These are phyloP conservation scores for Cacatua alba DNA, from an alignment of 2,113 vertebrate genomes.

Conservation along the genomic window DNA sequence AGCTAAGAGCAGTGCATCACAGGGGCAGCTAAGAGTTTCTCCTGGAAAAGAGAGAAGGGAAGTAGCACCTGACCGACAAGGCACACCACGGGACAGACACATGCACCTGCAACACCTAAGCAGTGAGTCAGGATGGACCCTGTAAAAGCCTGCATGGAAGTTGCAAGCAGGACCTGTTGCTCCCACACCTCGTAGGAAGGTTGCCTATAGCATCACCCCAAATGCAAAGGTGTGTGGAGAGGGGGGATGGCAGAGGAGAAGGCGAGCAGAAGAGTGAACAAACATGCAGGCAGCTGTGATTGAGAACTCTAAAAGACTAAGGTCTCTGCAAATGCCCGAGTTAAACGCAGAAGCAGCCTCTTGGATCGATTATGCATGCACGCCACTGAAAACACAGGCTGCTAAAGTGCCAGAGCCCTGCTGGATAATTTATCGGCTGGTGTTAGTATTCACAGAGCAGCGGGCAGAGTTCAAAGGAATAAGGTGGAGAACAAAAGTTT, in stretches of 20 bases:
- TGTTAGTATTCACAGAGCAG: slow-evolving; percentile 62
- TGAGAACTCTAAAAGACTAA: slow-evolving; percentile 43
- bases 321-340: slow-evolving; percentile 51
- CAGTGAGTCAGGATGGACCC: neutral
- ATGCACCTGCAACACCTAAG: neutral
- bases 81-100: neutral
- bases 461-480: slow-evolving; percentile 72
- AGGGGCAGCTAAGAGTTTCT: neutral
- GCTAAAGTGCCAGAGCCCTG: slow-evolving; percentile 59
- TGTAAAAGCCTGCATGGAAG: neutral
- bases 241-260: neutral
- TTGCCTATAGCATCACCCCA: neutral
- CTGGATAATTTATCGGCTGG: slow-evolving; percentile 77
- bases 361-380: slow-evolving; percentile 69
- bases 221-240: neutral
- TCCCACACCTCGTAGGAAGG: neutral
- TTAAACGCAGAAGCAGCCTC: slow-evolving; percentile 71
- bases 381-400: slow-evolving; percentile 60
- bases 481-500: slow-evolving; percentile 59
- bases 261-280: neutral
- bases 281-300: neutral
- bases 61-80: neutral
- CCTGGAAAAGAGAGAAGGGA: neutral
- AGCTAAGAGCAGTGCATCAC: neutral
- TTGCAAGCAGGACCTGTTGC: neutral